Evolutionary conservation across 2,888 invertebrate genomes (phyloP), one percentile per base, ranked within the genome.

Genomic region (Tiliacea citrago): DNA sequence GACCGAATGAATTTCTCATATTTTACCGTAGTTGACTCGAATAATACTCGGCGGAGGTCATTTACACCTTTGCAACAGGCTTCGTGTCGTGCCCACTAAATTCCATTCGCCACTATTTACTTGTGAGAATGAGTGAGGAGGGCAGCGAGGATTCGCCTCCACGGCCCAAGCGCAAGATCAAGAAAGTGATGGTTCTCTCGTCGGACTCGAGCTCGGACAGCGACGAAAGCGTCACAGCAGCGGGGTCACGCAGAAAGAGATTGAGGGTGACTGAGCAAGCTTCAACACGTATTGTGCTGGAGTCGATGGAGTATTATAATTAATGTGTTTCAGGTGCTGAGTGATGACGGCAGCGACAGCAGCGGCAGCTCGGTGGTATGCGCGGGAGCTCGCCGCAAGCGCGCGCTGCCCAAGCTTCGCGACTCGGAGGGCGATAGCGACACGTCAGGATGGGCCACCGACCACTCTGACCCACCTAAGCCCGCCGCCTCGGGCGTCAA

Each of bases 271-370:
- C 86, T 90, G 88, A 79, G 77, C 77, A 77, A 69, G 42, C 58
- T 66, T 65, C 21, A 62, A 61, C 70, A 70, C 62, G 58, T 75
- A 57, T 58, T 6, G 57, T n/a, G 3, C 45, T n/a, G 42, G n/a
- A 53, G 65, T 47, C 49, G 55, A 57, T 57, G 61, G 62, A 75
- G 73, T 49, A 70, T 68, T 61, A 60, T 60, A 65, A 82, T 47
- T 8, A 51, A 45, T 85, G 60, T 77, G 73, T 84, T 96, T 82
- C 92, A 97, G 97, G 97, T 96, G 89, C 92, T 97, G 79, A 94
- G 96, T 81, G 97, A 97, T 85, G 97, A 96, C 62, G 96, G 94
- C 18, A 95, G 93, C 79, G 94, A 93, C 79, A 94, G 96, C 88
- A 96, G 95, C 80, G 95, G 94, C 62, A 95, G 95, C 81, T 93